Conservation (phyloP, 2,113 vertebrate genomes). For the Odocoileus virginianus region DNA sequence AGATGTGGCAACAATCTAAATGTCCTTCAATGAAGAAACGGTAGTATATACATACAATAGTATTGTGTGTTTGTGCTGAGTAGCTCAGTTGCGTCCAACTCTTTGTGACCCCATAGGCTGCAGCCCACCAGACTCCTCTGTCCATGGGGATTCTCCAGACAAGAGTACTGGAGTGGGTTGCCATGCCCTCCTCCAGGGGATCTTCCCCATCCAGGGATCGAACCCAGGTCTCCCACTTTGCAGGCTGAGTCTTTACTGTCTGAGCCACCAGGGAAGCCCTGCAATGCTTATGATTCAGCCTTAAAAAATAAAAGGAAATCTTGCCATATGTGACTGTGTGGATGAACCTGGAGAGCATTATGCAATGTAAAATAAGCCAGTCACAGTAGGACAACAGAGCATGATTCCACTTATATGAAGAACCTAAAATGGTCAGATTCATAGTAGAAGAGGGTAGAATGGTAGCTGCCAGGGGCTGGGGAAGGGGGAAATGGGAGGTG, state of each 20-base stretch:
- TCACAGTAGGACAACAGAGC: neutral
- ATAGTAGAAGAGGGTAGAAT: neutral
- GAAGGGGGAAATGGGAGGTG: neutral
- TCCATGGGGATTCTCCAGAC: neutral
- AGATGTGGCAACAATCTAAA: neutral
- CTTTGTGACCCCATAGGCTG: neutral
- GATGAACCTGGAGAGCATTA: neutral
- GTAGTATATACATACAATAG: neutral
- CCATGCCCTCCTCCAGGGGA: neutral
- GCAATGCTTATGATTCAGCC: neutral
- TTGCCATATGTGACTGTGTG: neutral
- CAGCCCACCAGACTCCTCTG: neutral
- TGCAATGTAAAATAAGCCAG: neutral
- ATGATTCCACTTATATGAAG: neutral
- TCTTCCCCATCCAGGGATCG: neutral
- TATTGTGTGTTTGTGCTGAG: neutral
- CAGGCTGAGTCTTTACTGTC: neutral
- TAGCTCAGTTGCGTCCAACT: fast-evolving
- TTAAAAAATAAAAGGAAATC: neutral
- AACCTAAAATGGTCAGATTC: neutral
- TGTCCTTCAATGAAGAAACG: neutral
- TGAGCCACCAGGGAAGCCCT: neutral
- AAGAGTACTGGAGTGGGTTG: neutral
- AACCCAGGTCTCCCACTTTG: neutral
- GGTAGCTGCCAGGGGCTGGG: neutral